Evolutionary conservation across 2,888 invertebrate species (phyloP), one percentile per base, ranked within the genome.

Genomic region (Drymonia ruficornis): DNA sequence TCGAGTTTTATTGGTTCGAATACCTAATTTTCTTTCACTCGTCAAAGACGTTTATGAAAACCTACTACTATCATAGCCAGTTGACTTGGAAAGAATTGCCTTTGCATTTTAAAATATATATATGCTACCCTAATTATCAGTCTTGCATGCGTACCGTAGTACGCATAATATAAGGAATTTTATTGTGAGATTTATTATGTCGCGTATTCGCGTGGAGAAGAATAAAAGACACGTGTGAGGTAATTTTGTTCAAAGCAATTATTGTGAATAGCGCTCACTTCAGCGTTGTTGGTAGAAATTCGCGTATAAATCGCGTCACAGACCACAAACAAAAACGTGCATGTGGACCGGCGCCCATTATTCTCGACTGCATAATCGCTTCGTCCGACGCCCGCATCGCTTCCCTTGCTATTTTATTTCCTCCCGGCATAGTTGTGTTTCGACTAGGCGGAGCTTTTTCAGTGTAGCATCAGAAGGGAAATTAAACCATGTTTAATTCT

Each of bases 311-410:
- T 92, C 91, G 91, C 91, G 90, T 91, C 92, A 90, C 89, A 90
- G 90, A 89, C 91, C 92, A 90, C 92, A 91, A 92, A 92, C 91
- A 91, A 91, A 92, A 91, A 91, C 91, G 91, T 91, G 88, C 90
- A 92, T 89, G 91, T 89, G 89, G 91, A 91, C 89, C 87, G 88
- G 86, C 87, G 84, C 82, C 91, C 91, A 92, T 91, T 92, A 92
- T 91, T 92, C 90, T 92, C 91, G 87, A 90, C 91, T 91, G 91
- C 91, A 92, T 92, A 92, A 92, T 92, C 91, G 91, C 89, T 90
- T 88, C 91, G 91, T 91, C 91, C 91, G 86, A 89, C 90, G 88
- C 89, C 90, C 91, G 91, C 91, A 90, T 89, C 90, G 91, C 84
- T 91, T 89, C 89, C 89, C 89, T 84, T 80, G 84, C 91, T 89